phyloP scores from a whole-genome alignment of 1,140 invertebrate species.

The Pseudomyrmex pallidus region DNA sequence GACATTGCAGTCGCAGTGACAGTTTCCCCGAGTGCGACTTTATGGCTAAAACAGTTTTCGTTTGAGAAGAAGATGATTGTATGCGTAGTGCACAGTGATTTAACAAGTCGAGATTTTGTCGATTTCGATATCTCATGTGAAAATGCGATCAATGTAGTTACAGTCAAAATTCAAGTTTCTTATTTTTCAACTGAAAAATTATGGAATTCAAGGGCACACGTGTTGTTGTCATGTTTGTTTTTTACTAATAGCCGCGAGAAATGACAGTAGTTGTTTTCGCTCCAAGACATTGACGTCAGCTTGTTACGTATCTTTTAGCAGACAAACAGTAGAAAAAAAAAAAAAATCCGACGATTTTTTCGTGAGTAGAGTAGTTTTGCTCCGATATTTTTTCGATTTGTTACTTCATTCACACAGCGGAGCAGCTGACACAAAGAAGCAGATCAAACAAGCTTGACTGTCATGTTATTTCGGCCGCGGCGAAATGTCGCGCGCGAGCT shows the following conservation, averaged over 20 bases:
- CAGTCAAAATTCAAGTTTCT: too few species aligned
- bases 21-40: not conserved
- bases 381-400: conserved; percentile 23
- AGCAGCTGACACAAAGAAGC: conserved; percentile 34
- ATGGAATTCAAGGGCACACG: too few species aligned
- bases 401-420: not conserved
- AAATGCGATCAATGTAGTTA: too few species aligned
- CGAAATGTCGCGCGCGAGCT: not conserved
- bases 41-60: not conserved
- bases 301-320: not conserved
- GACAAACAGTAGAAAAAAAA: not conserved
- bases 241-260: too few species aligned
- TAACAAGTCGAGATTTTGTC: not conserved
- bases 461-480: conserved; percentile 13
- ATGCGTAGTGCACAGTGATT: not conserved
- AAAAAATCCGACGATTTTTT: not conserved
- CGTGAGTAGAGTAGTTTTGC: not conserved
- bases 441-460: conserved; percentile 39
- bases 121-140: not conserved
- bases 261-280: not conserved
- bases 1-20: conserved; percentile 20
- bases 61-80: not conserved
- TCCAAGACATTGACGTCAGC: not conserved
- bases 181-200: too few species aligned
- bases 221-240: too few species aligned